Percentiles rank a stretch among this genome's conserved stretches.
Evolutionary conservation across 2,113 vertebrate genomes (phyloP).

Genomic region (Siniperca knerii): DNA sequence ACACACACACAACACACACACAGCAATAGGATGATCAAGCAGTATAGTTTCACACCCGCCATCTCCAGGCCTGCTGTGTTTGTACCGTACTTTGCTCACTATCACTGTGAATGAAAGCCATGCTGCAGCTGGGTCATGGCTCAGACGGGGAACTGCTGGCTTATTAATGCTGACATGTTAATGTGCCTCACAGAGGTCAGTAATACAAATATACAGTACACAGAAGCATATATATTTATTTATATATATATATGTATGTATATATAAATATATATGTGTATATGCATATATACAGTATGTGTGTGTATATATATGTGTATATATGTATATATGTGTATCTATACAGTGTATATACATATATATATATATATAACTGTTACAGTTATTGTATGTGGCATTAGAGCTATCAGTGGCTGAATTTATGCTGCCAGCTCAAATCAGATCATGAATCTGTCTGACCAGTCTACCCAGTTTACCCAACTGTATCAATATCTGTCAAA

Average conservation of each 20-base stretch:
- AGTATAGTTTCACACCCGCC: conserved; percentile 26
- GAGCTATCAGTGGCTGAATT: conserved; percentile 27
- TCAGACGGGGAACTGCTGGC: conserved; percentile 53
- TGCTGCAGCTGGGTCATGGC: conserved; percentile 29
- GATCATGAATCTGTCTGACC: not conserved
- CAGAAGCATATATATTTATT: conserved; percentile 41
- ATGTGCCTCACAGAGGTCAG: conserved; percentile 70
- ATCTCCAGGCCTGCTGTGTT: conserved; percentile 30
- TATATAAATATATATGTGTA: conserved; percentile 36
- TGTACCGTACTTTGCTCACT: conserved; percentile 37
- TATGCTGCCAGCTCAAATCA: conserved; percentile 46
- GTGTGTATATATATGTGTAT: conserved; percentile 29
- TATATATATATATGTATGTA: conserved; percentile 33
- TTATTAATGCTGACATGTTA: conserved; percentile 39
- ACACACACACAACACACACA: conserved; percentile 43
- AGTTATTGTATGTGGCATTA: conserved; percentile 46
- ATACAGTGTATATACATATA: conserved; percentile 14
- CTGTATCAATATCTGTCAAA: not conserved
- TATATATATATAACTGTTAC: conserved; percentile 40
- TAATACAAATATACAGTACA: conserved; percentile 38
- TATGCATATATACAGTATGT: too few species aligned
- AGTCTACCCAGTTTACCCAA: not conserved
- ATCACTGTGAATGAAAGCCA: conserved; percentile 72
- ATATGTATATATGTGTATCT: conserved; percentile 44
- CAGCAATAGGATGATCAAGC: conserved; percentile 57